A percentile compares a stretch with the other conserved stretches of the same genome.
phyloP scores from a whole-genome alignment of 2,888 invertebrate genomes.

The Opisthograptis luteolata region DNA sequence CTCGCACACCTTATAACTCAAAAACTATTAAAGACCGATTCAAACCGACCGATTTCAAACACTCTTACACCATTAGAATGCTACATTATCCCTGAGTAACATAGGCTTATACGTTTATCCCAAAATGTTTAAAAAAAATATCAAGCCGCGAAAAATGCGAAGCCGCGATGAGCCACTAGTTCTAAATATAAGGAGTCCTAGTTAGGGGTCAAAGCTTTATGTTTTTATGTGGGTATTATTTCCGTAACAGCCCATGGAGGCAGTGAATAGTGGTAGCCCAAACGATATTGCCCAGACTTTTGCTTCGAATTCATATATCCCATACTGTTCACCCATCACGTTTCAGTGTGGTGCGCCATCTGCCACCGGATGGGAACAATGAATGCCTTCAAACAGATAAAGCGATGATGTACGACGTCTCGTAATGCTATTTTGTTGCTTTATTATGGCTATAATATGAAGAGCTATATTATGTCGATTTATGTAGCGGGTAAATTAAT shows the following conservation, averaged over 20 bases:
- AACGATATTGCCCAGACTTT: background rate
- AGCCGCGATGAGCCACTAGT: no score
- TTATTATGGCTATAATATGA: conserved; percentile 27
- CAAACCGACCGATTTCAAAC: no score
- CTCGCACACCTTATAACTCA: no score
- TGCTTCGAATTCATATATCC: background rate
- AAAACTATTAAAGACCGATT: no score
- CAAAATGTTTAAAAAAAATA: no score
- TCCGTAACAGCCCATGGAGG: background rate
- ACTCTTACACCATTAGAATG: no score
- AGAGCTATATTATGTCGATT: conserved; percentile 14
- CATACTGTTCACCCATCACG: conserved; percentile 11
- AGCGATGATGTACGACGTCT: conserved; percentile 48
- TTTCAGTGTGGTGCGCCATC: conserved; percentile 49
- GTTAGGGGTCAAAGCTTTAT: no score
- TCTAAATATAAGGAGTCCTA: no score
- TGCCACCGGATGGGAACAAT: conserved; percentile 63
- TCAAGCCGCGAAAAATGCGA: no score
- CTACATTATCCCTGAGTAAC: no score
- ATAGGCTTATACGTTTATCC: no score
- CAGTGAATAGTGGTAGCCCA: background rate
- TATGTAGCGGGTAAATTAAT: conserved; percentile 15
- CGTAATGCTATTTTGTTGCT: conserved; percentile 40
- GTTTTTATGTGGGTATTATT: no score
- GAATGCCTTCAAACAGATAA: conserved; percentile 56